Percentiles rank a stretch among this genome's conserved stretches.
Evolutionary conservation across 2,113 vertebrate genomes (phyloP).

Genomic region (Sterrhoptilus dennistouni): DNA sequence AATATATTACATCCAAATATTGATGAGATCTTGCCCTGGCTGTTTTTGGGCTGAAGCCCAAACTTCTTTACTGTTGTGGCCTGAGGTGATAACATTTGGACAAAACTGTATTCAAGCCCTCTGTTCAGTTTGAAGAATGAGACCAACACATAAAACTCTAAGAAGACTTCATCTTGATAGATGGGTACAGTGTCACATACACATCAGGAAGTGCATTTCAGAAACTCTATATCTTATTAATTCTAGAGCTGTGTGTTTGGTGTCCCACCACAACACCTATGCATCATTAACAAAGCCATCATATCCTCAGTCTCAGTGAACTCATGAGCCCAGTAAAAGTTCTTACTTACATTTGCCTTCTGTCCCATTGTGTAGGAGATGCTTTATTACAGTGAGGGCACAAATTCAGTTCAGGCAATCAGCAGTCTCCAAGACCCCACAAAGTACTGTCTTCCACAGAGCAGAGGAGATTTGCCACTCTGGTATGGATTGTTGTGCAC

Average conservation of each 20-base stretch:
- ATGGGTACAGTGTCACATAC: not conserved
- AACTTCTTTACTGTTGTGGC: not conserved
- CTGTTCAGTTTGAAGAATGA: not conserved
- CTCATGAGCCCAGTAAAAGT: not conserved
- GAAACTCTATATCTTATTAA: not conserved
- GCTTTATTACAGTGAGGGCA: not conserved
- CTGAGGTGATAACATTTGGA: not conserved
- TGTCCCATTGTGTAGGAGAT: not conserved
- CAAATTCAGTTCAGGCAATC: not conserved
- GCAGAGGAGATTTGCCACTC: not conserved
- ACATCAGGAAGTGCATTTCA: not conserved
- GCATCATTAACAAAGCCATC: not conserved
- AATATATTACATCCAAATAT: not conserved
- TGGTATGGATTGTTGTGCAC: fast-evolving
- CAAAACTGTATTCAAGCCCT: not conserved
- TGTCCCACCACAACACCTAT: not conserved
- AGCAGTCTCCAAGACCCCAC: not conserved
- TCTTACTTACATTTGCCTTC: not conserved
- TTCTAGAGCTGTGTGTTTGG: not conserved
- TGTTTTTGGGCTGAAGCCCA: not conserved
- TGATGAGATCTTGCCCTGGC: not conserved
- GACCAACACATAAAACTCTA: not conserved
- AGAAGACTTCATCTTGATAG: not conserved
- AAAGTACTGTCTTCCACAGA: not conserved
- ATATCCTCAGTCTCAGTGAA: not conserved